Base-by-base conservation (phyloP, 2,113 vertebrate genomes). In the Otus sunia region DNA sequence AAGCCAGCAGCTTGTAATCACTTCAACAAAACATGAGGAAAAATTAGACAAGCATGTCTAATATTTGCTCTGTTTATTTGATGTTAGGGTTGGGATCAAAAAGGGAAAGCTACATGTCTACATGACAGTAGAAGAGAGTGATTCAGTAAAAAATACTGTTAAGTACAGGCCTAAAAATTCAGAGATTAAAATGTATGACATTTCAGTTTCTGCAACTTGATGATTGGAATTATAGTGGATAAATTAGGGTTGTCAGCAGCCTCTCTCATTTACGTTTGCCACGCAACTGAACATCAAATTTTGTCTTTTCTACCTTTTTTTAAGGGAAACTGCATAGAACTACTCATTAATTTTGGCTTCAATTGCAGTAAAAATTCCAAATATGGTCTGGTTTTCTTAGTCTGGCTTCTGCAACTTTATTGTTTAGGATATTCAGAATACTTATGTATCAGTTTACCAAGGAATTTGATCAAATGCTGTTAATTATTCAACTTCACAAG, bases 21-120 rank as follows among this genome's bases (percentile, higher is more conserved):
- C 32, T 56, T 58, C 68, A 92, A 66, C 52, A 72, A 80, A 92
- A 80, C 67, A 76, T 0, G 26, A 74, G 62, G 47, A 30, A 41
- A 93, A 93, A 80, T 76, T 23, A 80, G 62, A 82, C 66, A 93
- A n/a, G 75, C 58, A 34, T 58, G 58, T 29, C 62, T 75, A 95
- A 88, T 85, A 73, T 86, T 93, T 90, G 74, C 21, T 86, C 72
- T 86, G 37, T 90, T 96, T 88, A 66, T 94, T 82, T 88, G 76
- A 52, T 62, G 45, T 73, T 76, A 73, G 62, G 53, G 50, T 4
- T 93, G 88, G 50, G 59, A 86, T 76, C 45, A 86, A 64, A 96
- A 66, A 29, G 30, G 43, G 60, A 86, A 93, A 89, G n/a, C 50
- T 85, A 86, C n/a, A n/a, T n/a, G n/a, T n/a, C n/a, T 30, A 39